Evolutionary conservation across 2,888 invertebrate genomes (phyloP), one percentile per base, ranked within the genome.

Genomic region (Protodeltote pygarga): DNA sequence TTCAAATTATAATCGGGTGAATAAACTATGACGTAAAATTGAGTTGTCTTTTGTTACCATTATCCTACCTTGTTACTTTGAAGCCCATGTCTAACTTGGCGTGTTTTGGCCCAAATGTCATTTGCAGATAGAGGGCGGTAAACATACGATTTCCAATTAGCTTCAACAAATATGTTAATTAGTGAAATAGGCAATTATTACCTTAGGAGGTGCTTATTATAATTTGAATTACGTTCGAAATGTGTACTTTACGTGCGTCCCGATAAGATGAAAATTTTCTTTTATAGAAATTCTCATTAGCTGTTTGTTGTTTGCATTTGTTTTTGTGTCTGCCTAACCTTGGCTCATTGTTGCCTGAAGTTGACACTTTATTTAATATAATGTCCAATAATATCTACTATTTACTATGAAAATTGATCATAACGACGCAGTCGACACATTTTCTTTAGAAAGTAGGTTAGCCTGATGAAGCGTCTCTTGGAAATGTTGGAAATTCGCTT

Each of bases 391-490:
- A 33, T 25, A 34, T 40, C 28, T 29, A n/a, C 13, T 45, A 28
- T 60, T 67, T 59, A 52, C 27, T 57, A 57, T 40, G 69, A 69
- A 72, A 73, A 75, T 67, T 66, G 49, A 60, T 62, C 59, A 51
- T 66, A 69, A 70, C 72, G 65, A 76, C 71, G 50, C 54, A 66
- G 71, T 68, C 59, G 73, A 65, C 74, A 70, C 71, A 80, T 84
- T 84, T 83, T 85, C 82, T 81, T 71, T 75, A 75, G 84, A 85
- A 85, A 87, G 84, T 81, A 60, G 80, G 81, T 65, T 75, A 58
- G 31, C 29, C 55, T 72, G 71, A 77, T 79, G 78, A 77, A 71
- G 73, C 70, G 60, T 63, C 77, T 79, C 80, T 75, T 66, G 73
- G 77, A 77, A 73, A 66, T 68, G 60, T 48, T 71, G 63, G 65